Conservation (phyloP, 2,888 invertebrate species). For the Cryptocephalus primarius region DNA sequence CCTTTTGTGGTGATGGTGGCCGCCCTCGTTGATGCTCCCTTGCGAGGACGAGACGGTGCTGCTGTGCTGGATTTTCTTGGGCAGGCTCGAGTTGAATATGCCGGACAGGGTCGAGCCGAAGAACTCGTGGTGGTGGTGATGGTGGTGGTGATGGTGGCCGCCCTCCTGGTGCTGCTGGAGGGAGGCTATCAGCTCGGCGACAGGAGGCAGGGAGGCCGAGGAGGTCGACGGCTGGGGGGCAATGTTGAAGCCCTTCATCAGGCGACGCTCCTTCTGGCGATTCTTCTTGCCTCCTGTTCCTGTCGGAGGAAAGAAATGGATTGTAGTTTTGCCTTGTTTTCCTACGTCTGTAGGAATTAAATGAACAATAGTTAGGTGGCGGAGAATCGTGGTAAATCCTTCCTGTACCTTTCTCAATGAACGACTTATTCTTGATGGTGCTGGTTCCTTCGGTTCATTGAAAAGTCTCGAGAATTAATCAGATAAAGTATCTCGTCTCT, state of each 20-base stretch:
- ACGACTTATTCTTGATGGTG: too few relatives aligned
- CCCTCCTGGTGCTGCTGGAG: constrained; percentile 50
- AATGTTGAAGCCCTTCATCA: constrained; percentile 93
- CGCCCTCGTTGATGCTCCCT: constrained; percentile 36
- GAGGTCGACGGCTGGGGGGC: constrained; percentile 57
- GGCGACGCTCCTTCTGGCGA: constrained; percentile 79
- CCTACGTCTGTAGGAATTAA: too few relatives aligned
- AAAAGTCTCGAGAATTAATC: too few relatives aligned
- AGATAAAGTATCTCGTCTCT: too few relatives aligned
- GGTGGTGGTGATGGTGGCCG: constrained; percentile 51
- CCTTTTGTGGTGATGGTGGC: constrained; percentile 16
- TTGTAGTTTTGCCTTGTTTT: too few relatives aligned
- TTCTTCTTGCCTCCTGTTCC: constrained; percentile 89
- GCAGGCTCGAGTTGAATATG: constrained; percentile 45
- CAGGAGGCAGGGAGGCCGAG: constrained; percentile 54
- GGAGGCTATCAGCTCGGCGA: constrained; percentile 68
- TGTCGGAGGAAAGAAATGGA: constrained; percentile 24
- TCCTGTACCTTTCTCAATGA: too few relatives aligned
- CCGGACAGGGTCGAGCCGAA: constrained; percentile 62
- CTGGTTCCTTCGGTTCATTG: too few relatives aligned
- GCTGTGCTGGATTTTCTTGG: constrained; percentile 38
- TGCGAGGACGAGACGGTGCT: constrained; percentile 37
- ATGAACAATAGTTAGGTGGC: too few relatives aligned
- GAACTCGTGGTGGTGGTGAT: constrained; percentile 47
- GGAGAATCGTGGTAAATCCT: too few relatives aligned